Evolutionary conservation across 2,113 vertebrate genomes (phyloP).

Genomic region (Panurus biarmicus): DNA sequence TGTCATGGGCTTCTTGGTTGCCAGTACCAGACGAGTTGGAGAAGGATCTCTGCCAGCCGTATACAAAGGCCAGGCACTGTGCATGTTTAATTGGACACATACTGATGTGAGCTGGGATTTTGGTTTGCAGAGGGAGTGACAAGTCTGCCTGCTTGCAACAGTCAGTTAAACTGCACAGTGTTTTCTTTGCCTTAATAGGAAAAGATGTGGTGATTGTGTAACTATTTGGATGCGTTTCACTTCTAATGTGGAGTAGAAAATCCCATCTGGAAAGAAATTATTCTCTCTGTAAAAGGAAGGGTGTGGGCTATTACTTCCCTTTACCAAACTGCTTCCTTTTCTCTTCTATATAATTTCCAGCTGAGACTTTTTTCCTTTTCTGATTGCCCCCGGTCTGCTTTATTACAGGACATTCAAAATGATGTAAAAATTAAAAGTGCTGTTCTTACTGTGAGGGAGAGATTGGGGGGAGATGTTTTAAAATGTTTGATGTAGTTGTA

Average conservation of each 20-base stretch:
- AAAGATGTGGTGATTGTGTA: slow-evolving; percentile 47
- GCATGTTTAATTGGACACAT: neutral
- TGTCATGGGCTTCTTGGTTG: neutral
- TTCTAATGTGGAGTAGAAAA: slow-evolving; percentile 25
- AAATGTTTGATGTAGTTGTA: neutral
- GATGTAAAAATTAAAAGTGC: neutral
- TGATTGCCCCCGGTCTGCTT: neutral
- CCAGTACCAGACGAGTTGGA: neutral
- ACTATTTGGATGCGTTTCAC: slow-evolving; percentile 30
- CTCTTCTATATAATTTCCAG: slow-evolving; percentile 8
- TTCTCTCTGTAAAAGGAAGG: slow-evolving; percentile 43
- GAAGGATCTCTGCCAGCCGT: neutral
- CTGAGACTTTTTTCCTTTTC: neutral
- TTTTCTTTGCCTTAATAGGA: slow-evolving; percentile 63
- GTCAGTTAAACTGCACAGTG: slow-evolving; percentile 33
- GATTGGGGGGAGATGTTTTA: neutral
- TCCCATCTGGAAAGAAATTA: slow-evolving; percentile 47
- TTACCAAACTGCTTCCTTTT: slow-evolving; percentile 30
- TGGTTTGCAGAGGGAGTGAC: slow-evolving; percentile 7
- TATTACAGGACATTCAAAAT: neutral
- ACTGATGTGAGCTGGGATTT: slow-evolving; percentile 17
- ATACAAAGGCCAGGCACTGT: neutral
- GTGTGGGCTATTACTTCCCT: slow-evolving; percentile 24
- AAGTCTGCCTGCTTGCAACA: neutral
- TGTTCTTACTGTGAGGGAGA: neutral